Conservation (phyloP, 2,113 vertebrate genomes). For the Amphiprion percula region DNA sequence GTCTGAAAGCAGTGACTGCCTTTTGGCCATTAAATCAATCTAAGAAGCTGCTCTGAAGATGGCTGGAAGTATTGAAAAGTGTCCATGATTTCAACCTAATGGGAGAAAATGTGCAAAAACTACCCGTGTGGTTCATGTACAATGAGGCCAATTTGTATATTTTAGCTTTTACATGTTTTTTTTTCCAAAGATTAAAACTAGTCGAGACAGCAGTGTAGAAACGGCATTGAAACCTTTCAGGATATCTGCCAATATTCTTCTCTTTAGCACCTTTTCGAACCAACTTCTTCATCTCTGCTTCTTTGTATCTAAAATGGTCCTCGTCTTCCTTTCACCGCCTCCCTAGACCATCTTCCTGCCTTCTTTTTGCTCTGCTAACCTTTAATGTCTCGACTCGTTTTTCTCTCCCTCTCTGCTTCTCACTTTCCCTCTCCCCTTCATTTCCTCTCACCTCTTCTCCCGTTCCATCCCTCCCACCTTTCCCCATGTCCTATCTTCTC, state of each 20-base stretch:
- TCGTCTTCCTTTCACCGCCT: slow-evolving; percentile 14
- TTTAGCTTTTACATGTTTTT: background rate
- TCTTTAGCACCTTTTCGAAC: background rate
- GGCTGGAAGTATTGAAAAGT: background rate
- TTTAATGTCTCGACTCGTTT: slow-evolving; percentile 19
- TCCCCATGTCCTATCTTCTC: slow-evolving; percentile 21
- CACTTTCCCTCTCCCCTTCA: background rate
- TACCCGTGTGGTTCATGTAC: background rate
- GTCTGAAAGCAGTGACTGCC: slow-evolving; percentile 10
- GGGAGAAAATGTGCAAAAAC: slow-evolving; percentile 20
- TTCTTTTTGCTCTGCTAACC: slow-evolving; percentile 29
- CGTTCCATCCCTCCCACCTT: slow-evolving; percentile 2
- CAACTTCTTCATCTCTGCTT: slow-evolving; percentile 1
- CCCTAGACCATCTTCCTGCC: background rate
- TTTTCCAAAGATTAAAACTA: background rate
- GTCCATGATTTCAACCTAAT: slow-evolving; percentile 36
- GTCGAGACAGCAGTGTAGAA: slow-evolving; percentile 13
- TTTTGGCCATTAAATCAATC: slow-evolving; percentile 30
- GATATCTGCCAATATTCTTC: background rate
- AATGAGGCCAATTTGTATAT: slow-evolving; percentile 16
- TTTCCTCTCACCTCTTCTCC: slow-evolving; percentile 41
- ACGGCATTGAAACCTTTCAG: background rate
- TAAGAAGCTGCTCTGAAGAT: slow-evolving; percentile 7
- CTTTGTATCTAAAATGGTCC: slow-evolving; percentile 22
- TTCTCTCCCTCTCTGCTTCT: background rate